Evolutionary conservation across 2,113 vertebrate genomes (phyloP).

Genomic region (Grantiella picta): DNA sequence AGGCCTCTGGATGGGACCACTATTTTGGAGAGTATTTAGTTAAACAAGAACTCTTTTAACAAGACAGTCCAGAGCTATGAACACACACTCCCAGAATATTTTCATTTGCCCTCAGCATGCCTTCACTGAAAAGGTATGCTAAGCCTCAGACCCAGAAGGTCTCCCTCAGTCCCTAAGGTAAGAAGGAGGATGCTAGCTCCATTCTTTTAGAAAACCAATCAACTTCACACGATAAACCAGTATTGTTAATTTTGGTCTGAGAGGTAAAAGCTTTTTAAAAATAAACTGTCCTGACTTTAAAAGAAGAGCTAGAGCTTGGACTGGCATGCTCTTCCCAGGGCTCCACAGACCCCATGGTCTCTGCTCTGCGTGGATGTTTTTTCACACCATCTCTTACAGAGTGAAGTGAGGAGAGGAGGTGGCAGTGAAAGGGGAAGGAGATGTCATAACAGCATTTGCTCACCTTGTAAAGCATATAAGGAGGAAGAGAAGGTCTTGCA

Average conservation of each 20-base stretch:
- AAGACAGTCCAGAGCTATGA: not conserved
- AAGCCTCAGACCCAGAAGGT: not conserved
- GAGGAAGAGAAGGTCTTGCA: not conserved
- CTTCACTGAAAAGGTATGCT: not conserved
- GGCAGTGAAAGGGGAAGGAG: not conserved
- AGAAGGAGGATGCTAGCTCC: not conserved
- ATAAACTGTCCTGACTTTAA: not conserved
- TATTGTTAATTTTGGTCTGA: not conserved
- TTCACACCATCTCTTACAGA: not conserved
- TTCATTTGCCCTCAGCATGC: not conserved
- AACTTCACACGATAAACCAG: not conserved
- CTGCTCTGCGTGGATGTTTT: not conserved
- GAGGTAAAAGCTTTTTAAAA: not conserved
- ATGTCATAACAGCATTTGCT: not conserved
- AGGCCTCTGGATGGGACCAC: not conserved
- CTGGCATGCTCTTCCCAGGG: not conserved
- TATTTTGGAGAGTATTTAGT: not conserved
- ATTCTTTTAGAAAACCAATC: not conserved
- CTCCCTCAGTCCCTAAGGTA: not conserved
- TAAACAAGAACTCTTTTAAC: constrained; percentile 10
- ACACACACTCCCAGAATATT: not conserved
- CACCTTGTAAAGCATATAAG: constrained; percentile 24
- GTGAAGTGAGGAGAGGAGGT: not conserved
- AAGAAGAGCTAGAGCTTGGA: not conserved
- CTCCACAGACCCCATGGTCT: not conserved